Evolutionary conservation across 2,888 invertebrate species (phyloP).

Genomic region (Tuberolachnus salignus): DNA sequence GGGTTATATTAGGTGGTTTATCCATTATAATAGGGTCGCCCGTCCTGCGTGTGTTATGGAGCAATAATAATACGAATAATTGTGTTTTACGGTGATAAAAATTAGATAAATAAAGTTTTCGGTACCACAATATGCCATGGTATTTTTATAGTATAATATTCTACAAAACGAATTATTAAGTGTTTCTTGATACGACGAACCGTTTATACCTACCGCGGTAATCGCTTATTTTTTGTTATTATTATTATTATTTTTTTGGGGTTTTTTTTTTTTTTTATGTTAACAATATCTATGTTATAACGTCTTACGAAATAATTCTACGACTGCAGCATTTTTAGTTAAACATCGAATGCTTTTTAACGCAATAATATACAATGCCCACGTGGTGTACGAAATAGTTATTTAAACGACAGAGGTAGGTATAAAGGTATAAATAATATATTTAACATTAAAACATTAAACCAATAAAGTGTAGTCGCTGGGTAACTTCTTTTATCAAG

Average conservation of each 20-base stretch:
- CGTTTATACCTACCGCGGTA: no score
- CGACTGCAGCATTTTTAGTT: not conserved
- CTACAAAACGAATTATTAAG: not conserved
- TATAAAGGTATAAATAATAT: no score
- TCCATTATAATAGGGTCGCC: not conserved
- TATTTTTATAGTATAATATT: slow-evolving; percentile 11
- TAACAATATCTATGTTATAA: not conserved
- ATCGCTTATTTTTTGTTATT: no score
- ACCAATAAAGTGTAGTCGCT: no score
- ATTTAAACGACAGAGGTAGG: no score
- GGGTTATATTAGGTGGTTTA: not conserved
- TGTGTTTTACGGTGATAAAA: slow-evolving; percentile 23
- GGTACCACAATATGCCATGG: slow-evolving; percentile 7
- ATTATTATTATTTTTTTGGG: no score
- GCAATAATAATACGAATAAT: slow-evolving; percentile 33
- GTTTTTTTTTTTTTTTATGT: no score
- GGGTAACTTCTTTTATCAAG: no score
- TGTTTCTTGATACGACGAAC: not conserved
- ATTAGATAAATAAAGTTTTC: slow-evolving; percentile 33
- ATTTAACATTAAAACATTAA: no score
- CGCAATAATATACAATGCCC: no score
- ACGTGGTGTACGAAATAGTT: no score
- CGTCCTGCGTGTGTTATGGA: slow-evolving; percentile 9
- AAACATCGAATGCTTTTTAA: not conserved
- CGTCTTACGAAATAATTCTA: not conserved